phyloP scores from a whole-genome alignment of 1,140 invertebrate species.

The Neomicropteryx cornuta region DNA sequence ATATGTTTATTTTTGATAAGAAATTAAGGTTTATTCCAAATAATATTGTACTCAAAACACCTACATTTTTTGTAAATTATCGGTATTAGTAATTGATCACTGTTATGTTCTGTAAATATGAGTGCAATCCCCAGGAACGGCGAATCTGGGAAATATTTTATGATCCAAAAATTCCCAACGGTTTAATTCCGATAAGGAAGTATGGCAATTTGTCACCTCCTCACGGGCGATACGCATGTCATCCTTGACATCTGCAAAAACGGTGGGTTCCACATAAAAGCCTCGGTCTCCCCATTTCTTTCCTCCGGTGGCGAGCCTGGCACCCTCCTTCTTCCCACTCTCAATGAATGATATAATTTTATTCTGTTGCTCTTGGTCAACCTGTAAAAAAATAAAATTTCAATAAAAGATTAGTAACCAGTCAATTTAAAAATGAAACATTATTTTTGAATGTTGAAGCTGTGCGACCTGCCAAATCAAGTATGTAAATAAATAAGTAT shows the following conservation, averaged over 20 bases:
- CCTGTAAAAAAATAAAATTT: constrained; percentile 29
- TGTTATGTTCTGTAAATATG: no score
- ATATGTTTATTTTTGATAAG: no score
- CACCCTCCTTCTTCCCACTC: constrained; percentile 61
- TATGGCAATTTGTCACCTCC: constrained; percentile 39
- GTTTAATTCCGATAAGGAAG: no score
- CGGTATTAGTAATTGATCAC: no score
- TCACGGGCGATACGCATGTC: constrained; percentile 72
- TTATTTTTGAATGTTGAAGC: no score
- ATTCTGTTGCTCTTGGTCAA: constrained; percentile 55
- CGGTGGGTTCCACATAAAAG: constrained; percentile 70
- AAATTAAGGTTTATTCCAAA: no score
- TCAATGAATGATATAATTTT: constrained; percentile 60
- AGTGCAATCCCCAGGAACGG: no score
- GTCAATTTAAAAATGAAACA: no score
- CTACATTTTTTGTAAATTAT: constrained; percentile 25
- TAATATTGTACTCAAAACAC: no score
- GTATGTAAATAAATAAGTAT: no score
- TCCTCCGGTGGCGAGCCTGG: constrained; percentile 58
- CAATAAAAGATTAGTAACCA: not conserved
- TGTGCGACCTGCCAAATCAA: no score
- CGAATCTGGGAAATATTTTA: not conserved
- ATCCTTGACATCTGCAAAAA: constrained; percentile 69
- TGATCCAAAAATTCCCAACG: not conserved
- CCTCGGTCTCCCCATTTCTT: constrained; percentile 49